These are phyloP conservation scores for Drosophila suboccidentalis DNA, from an alignment of 2,888 invertebrate species.

Conservation along the genomic window DNA sequence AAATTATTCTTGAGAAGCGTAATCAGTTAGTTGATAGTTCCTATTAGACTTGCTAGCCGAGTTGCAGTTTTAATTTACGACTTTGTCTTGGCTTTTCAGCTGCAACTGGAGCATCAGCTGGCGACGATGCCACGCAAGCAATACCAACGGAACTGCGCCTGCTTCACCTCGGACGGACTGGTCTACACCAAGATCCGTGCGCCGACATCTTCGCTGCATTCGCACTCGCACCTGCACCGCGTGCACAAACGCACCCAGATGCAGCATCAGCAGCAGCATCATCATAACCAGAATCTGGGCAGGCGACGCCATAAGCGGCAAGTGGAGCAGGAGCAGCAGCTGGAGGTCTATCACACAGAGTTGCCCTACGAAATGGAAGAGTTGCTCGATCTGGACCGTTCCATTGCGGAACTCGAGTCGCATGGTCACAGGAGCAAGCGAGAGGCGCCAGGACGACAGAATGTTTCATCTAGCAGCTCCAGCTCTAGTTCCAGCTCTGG, in stretches of 20 bases:
- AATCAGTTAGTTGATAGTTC: too few species aligned
- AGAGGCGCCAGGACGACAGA: slow-evolving; percentile 29
- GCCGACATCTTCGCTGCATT: slow-evolving; percentile 43
- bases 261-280: slow-evolving; percentile 5
- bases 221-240: slow-evolving; percentile 45
- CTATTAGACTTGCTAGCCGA: too few species aligned
- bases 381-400: slow-evolving; percentile 81
- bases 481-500: slow-evolving; percentile 82
- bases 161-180: slow-evolving; percentile 92
- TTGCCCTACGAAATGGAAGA: slow-evolving; percentile 84
- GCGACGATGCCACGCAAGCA: slow-evolving; percentile 86
- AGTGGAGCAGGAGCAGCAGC: slow-evolving; percentile 6
- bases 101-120: slow-evolving; percentile 85
- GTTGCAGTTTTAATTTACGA: not conserved
- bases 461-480: slow-evolving; percentile 24
- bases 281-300: slow-evolving; percentile 21
- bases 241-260: slow-evolving; percentile 82
- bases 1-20: too few species aligned
- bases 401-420: slow-evolving; percentile 64
- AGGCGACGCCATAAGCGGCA: slow-evolving; percentile 79
- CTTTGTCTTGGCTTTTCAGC: slow-evolving; percentile 50
- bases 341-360: slow-evolving; percentile 80
- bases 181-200: slow-evolving; percentile 91
- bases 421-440: slow-evolving; percentile 65
- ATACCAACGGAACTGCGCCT: slow-evolving; percentile 90